Conservation (phyloP, 2,797 vertebrate genomes). For the Chelon auratus region DNA sequence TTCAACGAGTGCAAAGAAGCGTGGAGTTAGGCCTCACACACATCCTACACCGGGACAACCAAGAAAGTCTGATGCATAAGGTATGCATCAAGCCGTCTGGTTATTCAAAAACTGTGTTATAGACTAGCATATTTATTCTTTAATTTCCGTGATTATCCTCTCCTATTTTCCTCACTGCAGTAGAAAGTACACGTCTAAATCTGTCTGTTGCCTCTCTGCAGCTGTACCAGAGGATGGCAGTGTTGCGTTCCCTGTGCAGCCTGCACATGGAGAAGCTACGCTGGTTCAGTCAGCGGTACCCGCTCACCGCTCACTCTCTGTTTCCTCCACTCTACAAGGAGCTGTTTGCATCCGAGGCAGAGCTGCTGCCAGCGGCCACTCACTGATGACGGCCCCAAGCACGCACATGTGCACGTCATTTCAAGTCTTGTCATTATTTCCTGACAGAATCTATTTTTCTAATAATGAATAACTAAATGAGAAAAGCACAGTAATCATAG, state of each 20-base stretch:
- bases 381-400: slow-evolving; percentile 61
- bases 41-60: slow-evolving; percentile 88
- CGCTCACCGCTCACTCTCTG: slow-evolving; percentile 80
- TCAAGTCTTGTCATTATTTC: slow-evolving; percentile 35
- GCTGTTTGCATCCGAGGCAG: slow-evolving; percentile 89
- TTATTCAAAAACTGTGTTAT: too few species aligned
- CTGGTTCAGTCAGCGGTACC: slow-evolving; percentile 84
- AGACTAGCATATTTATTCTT: too few species aligned
- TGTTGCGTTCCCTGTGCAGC: slow-evolving; percentile 81
- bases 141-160: background rate
- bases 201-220: slow-evolving; percentile 58
- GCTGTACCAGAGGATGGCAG: slow-evolving; percentile 83
- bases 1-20: slow-evolving; percentile 87
- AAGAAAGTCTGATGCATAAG: slow-evolving; percentile 89
- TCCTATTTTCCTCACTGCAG: background rate
- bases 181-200: background rate
- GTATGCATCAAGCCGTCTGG: slow-evolving; percentile 65
- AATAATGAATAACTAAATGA: slow-evolving; percentile 58
- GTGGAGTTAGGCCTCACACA: slow-evolving; percentile 89
- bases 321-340: slow-evolving; percentile 95
- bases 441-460: slow-evolving; percentile 80
- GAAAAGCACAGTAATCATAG: slow-evolving; percentile 40
- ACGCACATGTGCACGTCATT: background rate
- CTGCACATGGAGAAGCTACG: slow-evolving; percentile 86
- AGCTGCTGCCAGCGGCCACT: slow-evolving; percentile 72